phyloP scores from a whole-genome alignment of 2,888 invertebrate species.

The Podabrus alpinus region DNA sequence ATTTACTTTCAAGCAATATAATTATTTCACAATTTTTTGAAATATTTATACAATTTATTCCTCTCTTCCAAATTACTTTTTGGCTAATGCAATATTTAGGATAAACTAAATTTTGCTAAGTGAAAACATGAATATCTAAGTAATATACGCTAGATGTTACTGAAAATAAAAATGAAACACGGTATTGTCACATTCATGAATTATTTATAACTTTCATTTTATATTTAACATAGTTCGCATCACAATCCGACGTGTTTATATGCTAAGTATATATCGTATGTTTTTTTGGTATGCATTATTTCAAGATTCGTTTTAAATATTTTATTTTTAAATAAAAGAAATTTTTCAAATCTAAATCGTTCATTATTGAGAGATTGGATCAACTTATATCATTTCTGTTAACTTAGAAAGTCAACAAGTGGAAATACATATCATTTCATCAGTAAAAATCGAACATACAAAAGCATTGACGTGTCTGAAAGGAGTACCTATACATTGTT shows the following conservation, averaged over 20 bases:
- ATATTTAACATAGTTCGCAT: slow-evolving; percentile 21
- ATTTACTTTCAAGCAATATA: background rate
- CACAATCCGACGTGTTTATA: slow-evolving; percentile 22
- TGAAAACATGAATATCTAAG: slow-evolving; percentile 2
- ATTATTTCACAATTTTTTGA: background rate
- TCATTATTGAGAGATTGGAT: background rate
- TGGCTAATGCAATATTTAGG: background rate
- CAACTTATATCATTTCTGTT: background rate
- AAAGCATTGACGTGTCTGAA: background rate
- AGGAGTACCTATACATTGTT: background rate
- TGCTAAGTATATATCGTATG: slow-evolving; percentile 19
- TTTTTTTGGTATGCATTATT: slow-evolving; percentile 2
- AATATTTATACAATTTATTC: background rate
- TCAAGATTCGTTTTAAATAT: background rate
- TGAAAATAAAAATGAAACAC: slow-evolving; percentile 11
- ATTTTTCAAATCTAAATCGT: background rate
- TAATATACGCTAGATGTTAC: background rate
- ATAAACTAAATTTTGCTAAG: slow-evolving; percentile 2
- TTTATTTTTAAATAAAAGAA: background rate
- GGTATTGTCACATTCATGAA: slow-evolving; percentile 18
- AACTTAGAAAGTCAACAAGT: background rate
- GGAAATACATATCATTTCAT: background rate
- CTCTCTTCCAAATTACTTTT: background rate
- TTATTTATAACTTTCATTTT: slow-evolving; percentile 25
- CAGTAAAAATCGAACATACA: background rate